Evolutionary conservation across 2,888 invertebrate species (phyloP), one percentile per base, ranked within the genome.

Genomic region (Erebia aethiops): DNA sequence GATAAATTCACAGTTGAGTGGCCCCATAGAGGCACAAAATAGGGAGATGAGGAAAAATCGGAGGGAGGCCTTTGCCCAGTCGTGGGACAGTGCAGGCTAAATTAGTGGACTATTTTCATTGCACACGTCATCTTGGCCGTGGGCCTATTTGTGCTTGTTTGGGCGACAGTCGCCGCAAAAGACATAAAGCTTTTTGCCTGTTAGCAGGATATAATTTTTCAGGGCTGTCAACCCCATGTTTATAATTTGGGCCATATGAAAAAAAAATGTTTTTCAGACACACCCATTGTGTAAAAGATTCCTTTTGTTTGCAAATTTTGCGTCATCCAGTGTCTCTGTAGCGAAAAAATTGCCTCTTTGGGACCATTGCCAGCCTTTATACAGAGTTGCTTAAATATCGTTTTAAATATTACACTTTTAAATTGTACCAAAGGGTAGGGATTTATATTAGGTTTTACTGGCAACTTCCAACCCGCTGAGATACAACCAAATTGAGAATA

Each of bases 171-270:
- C 11, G 26, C 54, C 43, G 54, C 43, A 70, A 75, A 68, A 73
- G 73, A 67, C 69, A 67, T 75, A 71, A 73, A 71, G 69, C 64
- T 69, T 74, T 71, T 74, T 52, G 57, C 67, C 46, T 57, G 65
- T 68, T 56, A 72, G 67, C 69, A 68, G 64, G 63, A 71, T 71
- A 65, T 72, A 71, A 75, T 76, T 76, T 76, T 75, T 76, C 76
- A 76, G 68, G 62, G 72, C 75, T 73, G 76, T 76, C 76, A 76
- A 51, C 71, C 58, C 71, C 76, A 76, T 67, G 73, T 69, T 72
- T 69, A 73, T 72, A 72, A 75, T 74, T 70, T 70, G 65, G 71
- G 72, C 70, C 71, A 72, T 57, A 57, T 57, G 26, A 67, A 70
- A 74, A 70, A 74, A 74, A 70, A 70, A 72, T 69, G 64, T 68